These are phyloP conservation scores for Pantelozetes paolii DNA, from an alignment of 2,888 invertebrate species.

Conservation along the genomic window DNA sequence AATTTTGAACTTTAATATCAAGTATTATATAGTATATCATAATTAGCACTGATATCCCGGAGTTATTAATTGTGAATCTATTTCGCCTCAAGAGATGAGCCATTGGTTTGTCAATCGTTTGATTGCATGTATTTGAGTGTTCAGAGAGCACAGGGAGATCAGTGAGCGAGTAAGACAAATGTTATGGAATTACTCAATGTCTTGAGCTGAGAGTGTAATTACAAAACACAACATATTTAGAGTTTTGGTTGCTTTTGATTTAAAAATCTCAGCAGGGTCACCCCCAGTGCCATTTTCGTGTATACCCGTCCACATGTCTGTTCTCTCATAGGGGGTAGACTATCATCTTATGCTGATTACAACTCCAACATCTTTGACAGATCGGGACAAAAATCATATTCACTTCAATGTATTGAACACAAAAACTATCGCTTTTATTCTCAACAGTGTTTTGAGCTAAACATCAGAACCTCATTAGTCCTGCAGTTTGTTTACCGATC, in stretches of 20 bases:
- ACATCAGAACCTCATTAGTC: conserved; percentile 20
- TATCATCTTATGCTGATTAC: conserved; percentile 29
- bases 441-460: background rate
- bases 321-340: conserved; percentile 8
- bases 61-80: conserved; percentile 27
- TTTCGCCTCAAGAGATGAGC: conserved; percentile 3
- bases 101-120: conserved; percentile 15
- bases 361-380: conserved; percentile 23
- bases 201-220: background rate
- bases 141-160: background rate
- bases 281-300: background rate
- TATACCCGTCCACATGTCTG: conserved; percentile 6
- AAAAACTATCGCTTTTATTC: conserved; percentile 6
- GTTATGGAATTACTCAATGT: conserved; percentile 26
- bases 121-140: conserved; percentile 17
- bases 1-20: background rate
- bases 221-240: conserved; percentile 24
- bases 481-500: conserved; percentile 23
- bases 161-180: conserved; percentile 9
- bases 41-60: conserved; percentile 26
- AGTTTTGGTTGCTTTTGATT: conserved; percentile 23
- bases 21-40: conserved; percentile 31
- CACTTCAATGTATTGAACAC: background rate
- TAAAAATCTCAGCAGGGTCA: conserved; percentile 25
- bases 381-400: conserved; percentile 27